Evolutionary conservation across 2,797 vertebrate genomes (phyloP).

Genomic region (Phoebastria nigripes): DNA sequence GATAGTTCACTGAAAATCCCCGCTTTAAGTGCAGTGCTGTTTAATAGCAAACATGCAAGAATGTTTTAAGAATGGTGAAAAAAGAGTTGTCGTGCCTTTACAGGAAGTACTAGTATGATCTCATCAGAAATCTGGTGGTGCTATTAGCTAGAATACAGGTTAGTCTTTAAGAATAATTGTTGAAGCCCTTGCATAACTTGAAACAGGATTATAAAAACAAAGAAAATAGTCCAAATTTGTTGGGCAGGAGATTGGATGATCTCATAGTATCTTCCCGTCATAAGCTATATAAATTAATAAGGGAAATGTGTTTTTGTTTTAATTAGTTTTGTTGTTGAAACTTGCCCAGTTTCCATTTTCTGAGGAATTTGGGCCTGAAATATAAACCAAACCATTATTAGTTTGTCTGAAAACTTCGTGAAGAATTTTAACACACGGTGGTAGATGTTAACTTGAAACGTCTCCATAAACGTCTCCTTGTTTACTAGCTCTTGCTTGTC

Average conservation of each 20-base stretch:
- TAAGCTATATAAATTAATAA: neutral
- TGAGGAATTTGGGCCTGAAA: neutral
- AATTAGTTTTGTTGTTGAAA: neutral
- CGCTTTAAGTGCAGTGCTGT: neutral
- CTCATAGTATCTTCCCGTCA: neutral
- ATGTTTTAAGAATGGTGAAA: neutral
- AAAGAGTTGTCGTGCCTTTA: neutral
- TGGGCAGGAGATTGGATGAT: neutral
- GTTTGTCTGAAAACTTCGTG: neutral
- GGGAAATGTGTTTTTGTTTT: neutral
- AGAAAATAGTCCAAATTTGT: neutral
- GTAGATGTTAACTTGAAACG: neutral
- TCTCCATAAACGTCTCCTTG: neutral
- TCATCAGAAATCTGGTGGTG: neutral
- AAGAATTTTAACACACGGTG: neutral
- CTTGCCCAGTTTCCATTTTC: neutral
- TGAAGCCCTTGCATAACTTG: neutral
- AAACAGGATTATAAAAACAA: neutral
- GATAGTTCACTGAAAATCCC: neutral
- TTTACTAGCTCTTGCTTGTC: neutral
- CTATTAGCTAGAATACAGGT: neutral
- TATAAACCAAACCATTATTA: neutral
- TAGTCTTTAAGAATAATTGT: neutral
- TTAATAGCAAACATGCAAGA: neutral
- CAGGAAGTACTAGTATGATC: neutral